Evolutionary conservation across 2,888 invertebrate genomes (phyloP).

Genomic region (Scotopteryx bipunctaria): DNA sequence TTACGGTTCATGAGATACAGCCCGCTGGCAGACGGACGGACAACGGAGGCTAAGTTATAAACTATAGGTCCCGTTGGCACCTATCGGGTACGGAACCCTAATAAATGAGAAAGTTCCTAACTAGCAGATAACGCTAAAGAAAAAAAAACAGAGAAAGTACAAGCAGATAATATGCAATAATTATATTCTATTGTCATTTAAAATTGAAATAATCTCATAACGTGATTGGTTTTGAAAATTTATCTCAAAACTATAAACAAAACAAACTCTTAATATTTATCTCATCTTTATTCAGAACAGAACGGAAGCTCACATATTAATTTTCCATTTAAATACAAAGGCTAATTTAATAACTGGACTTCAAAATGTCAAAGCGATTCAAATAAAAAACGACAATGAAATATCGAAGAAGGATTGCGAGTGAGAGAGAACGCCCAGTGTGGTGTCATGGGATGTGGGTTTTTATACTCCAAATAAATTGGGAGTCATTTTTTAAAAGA

Average conservation of each 20-base stretch:
- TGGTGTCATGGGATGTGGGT: conserved; percentile 77
- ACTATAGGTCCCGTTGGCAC: no score
- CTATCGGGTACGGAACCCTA: no score
- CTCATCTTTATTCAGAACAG: conserved; percentile 24
- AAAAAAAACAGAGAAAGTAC: no score
- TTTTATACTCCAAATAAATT: conserved; percentile 80
- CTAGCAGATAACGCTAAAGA: no score
- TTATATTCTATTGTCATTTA: no score
- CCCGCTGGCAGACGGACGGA: no score
- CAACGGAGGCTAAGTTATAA: no score
- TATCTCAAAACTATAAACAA: conserved; percentile 1
- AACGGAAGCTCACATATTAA: conserved; percentile 67
- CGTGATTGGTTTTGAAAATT: no score
- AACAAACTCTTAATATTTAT: conserved; percentile 6
- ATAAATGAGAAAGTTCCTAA: no score
- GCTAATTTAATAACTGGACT: conserved; percentile 82
- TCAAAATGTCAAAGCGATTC: conserved; percentile 75
- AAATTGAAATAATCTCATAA: no score
- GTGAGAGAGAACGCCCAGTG: conserved; percentile 57
- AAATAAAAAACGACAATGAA: conserved; percentile 73
- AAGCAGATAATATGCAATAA: no score
- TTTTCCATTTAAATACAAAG: conserved; percentile 82
- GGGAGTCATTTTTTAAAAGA: conserved; percentile 77
- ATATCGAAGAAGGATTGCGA: conserved; percentile 72
- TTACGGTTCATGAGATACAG: no score